These are phyloP conservation scores for Platyscapa corneri DNA, from an alignment of 1,140 invertebrate genomes.

Conservation along the genomic window DNA sequence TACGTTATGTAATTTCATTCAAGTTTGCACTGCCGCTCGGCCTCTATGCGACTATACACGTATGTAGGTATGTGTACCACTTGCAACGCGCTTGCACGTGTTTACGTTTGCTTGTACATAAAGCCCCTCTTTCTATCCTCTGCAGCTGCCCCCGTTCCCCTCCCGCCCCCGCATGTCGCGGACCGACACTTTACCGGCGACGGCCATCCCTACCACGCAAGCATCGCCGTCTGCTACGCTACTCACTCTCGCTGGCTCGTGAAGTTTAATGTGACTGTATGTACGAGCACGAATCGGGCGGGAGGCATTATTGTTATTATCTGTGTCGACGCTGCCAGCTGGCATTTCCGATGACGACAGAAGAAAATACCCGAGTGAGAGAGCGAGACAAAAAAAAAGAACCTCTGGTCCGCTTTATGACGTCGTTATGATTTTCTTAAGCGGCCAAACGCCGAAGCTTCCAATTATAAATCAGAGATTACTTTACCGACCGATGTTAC, in stretches of 20 bases:
- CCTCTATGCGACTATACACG: neutral
- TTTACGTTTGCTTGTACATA: slow-evolving; percentile 26
- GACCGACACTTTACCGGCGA: no score
- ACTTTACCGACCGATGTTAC: neutral
- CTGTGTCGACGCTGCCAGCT: neutral
- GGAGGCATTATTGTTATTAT: neutral
- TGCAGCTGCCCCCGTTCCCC: neutral
- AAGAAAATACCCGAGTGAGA: neutral
- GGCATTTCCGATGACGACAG: slow-evolving; percentile 35
- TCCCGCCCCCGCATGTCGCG: neutral
- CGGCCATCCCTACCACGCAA: neutral
- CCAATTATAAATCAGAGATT: no score
- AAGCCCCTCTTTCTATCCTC: neutral
- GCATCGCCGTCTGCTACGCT: neutral
- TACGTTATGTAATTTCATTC: slow-evolving; percentile 62
- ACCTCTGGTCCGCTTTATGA: neutral
- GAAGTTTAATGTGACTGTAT: neutral
- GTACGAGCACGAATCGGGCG: neutral
- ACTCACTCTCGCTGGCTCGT: no score
- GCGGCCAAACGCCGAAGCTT: neutral
- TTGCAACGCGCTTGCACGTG: slow-evolving; percentile 6
- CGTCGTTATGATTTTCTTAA: no score
- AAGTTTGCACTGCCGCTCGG: slow-evolving; percentile 47
- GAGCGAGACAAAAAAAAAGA: neutral
- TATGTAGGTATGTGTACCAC: neutral